Percentiles rank a stretch among this genome's conserved stretches.
phyloP scores from a whole-genome alignment of 2,113 vertebrate genomes.

The Sus scrofa region T2T-Sscrofa CM000824.6:27700501-27701000 shows the following conservation, averaged over 20 bases:
- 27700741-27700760: no score
- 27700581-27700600: neutral
- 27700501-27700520: neutral
- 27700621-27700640: constrained; percentile 20
- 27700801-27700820: no score
- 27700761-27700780: no score
- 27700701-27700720: neutral
- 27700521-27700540: neutral
- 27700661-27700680: constrained; percentile 23
- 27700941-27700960: constrained; percentile 25
- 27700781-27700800: no score
- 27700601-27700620: neutral
- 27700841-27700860: neutral
- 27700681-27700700: constrained; percentile 5
- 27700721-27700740: no score
- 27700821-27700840: no score
- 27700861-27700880: neutral
- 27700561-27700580: neutral
- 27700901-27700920: constrained; percentile 42
- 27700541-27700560: neutral
- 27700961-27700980: neutral
- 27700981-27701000: constrained; percentile 28
- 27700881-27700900: constrained; percentile 24
- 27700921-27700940: constrained; percentile 19
- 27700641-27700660: neutral